These are phyloP conservation scores for Tragelaphus eurycerus DNA, from an alignment of 2,797 vertebrate genomes.

Conservation along the genomic window DNA sequence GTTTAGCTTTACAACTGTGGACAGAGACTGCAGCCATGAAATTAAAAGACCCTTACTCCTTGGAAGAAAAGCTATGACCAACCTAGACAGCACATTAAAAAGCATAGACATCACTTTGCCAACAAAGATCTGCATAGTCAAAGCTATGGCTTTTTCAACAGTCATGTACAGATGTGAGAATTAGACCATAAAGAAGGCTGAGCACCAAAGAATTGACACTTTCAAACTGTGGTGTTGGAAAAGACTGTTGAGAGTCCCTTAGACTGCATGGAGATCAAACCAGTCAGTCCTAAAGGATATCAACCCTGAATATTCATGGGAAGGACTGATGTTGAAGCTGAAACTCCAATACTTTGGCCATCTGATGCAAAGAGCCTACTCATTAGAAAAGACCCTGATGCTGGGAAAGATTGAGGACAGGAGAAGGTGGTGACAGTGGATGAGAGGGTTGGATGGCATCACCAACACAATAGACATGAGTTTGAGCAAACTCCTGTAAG, in stretches of 20 bases:
- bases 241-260: neutral
- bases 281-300: neutral
- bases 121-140: neutral
- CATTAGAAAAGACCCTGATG: neutral
- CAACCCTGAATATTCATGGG: neutral
- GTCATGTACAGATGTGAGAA: neutral
- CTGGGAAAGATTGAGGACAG: neutral
- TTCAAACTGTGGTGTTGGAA: neutral
- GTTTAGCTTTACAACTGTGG: neutral
- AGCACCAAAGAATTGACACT: neutral
- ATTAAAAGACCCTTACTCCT: neutral
- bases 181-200: neutral
- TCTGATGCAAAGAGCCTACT: neutral
- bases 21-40: neutral
- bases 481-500: neutral
- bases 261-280: neutral
- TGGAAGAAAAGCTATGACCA: neutral
- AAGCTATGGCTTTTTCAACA: neutral
- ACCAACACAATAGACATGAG: neutral
- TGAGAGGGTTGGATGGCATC: neutral
- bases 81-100: neutral
- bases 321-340: neutral
- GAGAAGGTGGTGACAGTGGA: neutral
- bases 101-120: neutral
- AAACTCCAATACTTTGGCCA: neutral